These are phyloP conservation scores for Syrphus vitripennis DNA, from an alignment of 2,888 invertebrate species.

Conservation along the genomic window DNA sequence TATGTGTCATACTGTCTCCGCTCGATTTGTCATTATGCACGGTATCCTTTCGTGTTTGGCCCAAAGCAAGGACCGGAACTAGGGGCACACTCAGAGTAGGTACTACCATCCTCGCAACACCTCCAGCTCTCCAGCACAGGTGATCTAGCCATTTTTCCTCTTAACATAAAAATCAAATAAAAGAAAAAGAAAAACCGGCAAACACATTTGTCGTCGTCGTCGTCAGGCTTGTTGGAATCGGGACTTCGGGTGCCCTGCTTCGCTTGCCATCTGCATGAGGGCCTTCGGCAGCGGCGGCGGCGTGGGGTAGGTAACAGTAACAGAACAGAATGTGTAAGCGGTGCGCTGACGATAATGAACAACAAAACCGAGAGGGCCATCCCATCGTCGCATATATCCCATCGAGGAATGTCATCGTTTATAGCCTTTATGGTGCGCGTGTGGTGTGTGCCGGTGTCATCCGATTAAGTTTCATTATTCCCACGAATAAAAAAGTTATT, in stretches of 20 bases:
- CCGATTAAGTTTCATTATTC: constrained; percentile 69
- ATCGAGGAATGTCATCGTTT: constrained; percentile 67
- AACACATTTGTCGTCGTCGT: constrained; percentile 62
- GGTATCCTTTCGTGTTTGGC: constrained; percentile 63
- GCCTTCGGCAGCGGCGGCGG: neutral
- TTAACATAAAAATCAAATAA: constrained; percentile 68
- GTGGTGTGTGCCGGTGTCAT: constrained; percentile 66
- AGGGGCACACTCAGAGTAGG: constrained; percentile 40
- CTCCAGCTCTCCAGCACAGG: constrained; percentile 38
- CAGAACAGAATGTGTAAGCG: neutral
- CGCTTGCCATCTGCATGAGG: neutral
- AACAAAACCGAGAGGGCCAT: constrained; percentile 28
- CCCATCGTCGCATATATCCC: constrained; percentile 40
- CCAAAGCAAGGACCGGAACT: constrained; percentile 63
- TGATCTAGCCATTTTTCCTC: constrained; percentile 54
- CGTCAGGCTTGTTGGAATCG: neutral
- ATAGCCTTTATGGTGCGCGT: constrained; percentile 58
- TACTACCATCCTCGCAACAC: neutral
- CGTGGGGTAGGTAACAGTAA: constrained; percentile 16
- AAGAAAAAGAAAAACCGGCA: constrained; percentile 12
- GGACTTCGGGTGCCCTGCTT: constrained; percentile 1
- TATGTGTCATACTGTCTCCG: constrained; percentile 68
- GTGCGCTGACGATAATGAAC: constrained; percentile 54
- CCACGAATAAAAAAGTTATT: constrained; percentile 56
- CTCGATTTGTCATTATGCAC: constrained; percentile 70